Evolutionary conservation across 1,140 invertebrate genomes (phyloP).

Genomic region (Aphelinus atriplicis): DNA sequence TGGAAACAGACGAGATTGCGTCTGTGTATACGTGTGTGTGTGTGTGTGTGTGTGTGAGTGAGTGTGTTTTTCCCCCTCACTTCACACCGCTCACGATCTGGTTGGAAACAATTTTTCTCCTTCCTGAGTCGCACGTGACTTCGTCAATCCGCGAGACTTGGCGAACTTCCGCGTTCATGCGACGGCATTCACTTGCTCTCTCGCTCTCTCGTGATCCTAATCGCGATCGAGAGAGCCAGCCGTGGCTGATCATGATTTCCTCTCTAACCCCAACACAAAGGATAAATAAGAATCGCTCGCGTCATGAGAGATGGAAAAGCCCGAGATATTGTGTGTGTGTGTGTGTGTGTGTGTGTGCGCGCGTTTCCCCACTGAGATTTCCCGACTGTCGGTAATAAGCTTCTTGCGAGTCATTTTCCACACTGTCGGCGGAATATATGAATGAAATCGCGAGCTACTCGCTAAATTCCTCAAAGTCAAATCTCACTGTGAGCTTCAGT

Average conservation of each 20-base stretch:
- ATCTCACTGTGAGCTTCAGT: no score
- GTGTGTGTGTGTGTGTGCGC: no score
- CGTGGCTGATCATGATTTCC: constrained; percentile 17
- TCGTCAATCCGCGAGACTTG: constrained; percentile 19
- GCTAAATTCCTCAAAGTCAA: no score
- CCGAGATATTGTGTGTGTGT: not conserved
- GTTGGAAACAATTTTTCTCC: constrained; percentile 8
- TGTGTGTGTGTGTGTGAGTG: no score
- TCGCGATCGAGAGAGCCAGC: not conserved
- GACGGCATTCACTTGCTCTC: constrained; percentile 14
- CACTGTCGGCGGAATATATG: no score
- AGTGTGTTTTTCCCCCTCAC: constrained; percentile 1
- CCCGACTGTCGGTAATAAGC: no score
- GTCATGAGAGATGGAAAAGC: not conserved
- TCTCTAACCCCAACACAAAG: constrained; percentile 11
- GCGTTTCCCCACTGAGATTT: no score
- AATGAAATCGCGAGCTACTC: no score
- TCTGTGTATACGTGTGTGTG: not conserved
- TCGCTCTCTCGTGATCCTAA: constrained; percentile 27
- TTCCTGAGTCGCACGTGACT: constrained; percentile 8
- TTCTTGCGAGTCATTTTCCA: no score
- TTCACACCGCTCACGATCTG: constrained; percentile 3
- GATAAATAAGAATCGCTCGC: constrained; percentile 17
- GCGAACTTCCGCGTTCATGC: constrained; percentile 22
- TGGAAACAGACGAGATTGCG: not conserved